Conservation (phyloP, 2,888 invertebrate species). For the Spisula subtruncata region DNA sequence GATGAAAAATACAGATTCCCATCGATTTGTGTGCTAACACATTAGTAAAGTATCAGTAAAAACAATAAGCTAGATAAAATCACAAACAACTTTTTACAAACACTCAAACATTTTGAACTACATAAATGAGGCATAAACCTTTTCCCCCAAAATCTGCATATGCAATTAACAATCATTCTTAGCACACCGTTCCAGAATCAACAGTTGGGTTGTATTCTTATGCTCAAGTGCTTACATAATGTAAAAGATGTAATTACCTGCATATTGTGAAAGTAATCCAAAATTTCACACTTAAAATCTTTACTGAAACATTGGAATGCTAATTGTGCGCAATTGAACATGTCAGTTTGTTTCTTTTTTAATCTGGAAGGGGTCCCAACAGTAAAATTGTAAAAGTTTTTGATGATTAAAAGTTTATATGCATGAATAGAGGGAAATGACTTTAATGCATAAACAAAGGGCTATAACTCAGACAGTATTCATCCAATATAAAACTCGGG, state of each 20-base stretch:
- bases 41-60: neutral
- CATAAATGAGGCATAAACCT: neutral
- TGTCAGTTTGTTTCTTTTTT: too few relatives aligned
- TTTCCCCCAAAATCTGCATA: neutral
- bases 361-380: too few relatives aligned
- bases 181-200: neutral
- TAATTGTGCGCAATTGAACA: too few relatives aligned
- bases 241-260: neutral
- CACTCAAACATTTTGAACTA: neutral
- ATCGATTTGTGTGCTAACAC: too few relatives aligned
- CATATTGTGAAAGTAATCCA: slow-evolving; percentile 3
- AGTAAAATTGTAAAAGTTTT: too few relatives aligned
- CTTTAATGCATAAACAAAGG: too few relatives aligned
- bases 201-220: neutral
- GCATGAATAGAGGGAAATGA: too few relatives aligned
- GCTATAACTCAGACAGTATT: too few relatives aligned
- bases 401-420: too few relatives aligned
- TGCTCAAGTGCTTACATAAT: neutral
- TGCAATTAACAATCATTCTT: neutral
- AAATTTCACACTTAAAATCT: neutral
- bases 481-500: too few relatives aligned
- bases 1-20: too few relatives aligned
- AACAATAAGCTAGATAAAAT: neutral
- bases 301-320: neutral
- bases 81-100: neutral